A percentile compares a stretch with the other conserved stretches of the same genome.
These are phyloP conservation scores for Thaleichthys pacificus DNA, from an alignment of 2,797 vertebrate genomes.

Conservation along the genomic window DNA sequence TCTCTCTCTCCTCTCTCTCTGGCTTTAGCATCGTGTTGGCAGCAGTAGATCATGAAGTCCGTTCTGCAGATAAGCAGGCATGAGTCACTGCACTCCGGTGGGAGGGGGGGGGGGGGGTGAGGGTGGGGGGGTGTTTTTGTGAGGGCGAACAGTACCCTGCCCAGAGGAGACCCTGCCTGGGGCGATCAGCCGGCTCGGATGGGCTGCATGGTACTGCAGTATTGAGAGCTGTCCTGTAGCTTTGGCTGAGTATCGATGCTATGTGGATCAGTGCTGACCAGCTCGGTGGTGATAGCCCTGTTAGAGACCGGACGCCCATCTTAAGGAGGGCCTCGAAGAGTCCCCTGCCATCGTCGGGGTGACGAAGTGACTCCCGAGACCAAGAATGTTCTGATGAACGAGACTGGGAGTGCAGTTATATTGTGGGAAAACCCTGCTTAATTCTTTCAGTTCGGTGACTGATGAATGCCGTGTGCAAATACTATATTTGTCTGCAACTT, in stretches of 20 bases:
- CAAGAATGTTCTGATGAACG: too few relatives aligned
- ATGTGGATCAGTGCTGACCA: not conserved
- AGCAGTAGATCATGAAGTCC: not conserved
- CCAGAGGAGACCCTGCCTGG: slow-evolving; percentile 3
- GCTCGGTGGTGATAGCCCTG: not conserved
- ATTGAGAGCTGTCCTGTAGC: slow-evolving; percentile 2
- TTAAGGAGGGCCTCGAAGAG: too few relatives aligned
- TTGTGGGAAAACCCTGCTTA: too few relatives aligned
- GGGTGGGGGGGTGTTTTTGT: not conserved
- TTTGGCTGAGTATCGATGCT: not conserved
- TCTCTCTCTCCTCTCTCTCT: not conserved
- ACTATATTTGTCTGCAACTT: too few relatives aligned
- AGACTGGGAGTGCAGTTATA: too few relatives aligned
- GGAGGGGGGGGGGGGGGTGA: too few relatives aligned
- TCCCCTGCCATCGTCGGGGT: too few relatives aligned
- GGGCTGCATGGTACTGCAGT: slow-evolving; percentile 5
- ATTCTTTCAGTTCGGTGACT: too few relatives aligned
- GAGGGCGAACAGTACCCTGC: not conserved
- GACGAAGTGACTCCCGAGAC: too few relatives aligned
- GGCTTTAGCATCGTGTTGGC: not conserved
- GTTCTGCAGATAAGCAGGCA: slow-evolving; percentile 8
- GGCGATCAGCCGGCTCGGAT: not conserved
- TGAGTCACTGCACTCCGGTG: not conserved
- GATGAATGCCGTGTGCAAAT: too few relatives aligned
- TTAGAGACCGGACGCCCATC: too few relatives aligned